phyloP scores from a whole-genome alignment of 2,797 vertebrate genomes.

The Poecilia picta region DNA sequence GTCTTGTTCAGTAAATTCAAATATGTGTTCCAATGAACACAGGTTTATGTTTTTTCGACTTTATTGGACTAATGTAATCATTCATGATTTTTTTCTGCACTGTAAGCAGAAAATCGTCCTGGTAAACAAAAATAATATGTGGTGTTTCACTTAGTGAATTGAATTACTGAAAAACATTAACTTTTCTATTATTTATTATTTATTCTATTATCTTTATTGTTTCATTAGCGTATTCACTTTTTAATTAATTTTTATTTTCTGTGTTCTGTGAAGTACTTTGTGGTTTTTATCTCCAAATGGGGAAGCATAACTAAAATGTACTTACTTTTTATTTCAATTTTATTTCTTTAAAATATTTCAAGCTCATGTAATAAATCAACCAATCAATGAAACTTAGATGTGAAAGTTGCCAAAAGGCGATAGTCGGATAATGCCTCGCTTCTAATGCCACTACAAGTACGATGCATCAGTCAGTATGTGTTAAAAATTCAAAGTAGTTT shows the following conservation, averaged over 20 bases:
- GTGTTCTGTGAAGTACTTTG: neutral
- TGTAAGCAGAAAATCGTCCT: neutral
- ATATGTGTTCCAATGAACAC: neutral
- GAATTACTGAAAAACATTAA: neutral
- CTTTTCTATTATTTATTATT: too few species aligned
- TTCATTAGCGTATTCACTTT: neutral
- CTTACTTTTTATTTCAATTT: neutral
- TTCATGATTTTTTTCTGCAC: neutral
- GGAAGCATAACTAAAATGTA: neutral
- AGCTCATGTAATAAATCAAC: too few species aligned
- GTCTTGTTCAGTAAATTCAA: neutral
- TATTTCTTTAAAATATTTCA: neutral
- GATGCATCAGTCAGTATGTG: too few species aligned
- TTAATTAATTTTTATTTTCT: neutral
- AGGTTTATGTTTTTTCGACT: neutral
- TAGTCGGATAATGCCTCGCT: too few species aligned
- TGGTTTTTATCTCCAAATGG: neutral
- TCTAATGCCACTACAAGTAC: too few species aligned
- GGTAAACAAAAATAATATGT: neutral
- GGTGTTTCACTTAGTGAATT: neutral
- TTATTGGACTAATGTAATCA: neutral
- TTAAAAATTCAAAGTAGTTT: too few species aligned
- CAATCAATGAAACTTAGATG: too few species aligned
- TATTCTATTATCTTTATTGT: neutral
- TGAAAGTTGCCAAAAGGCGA: too few species aligned